Evolutionary conservation across 2,797 vertebrate species (phyloP).

Genomic region (Falco peregrinus): DNA sequence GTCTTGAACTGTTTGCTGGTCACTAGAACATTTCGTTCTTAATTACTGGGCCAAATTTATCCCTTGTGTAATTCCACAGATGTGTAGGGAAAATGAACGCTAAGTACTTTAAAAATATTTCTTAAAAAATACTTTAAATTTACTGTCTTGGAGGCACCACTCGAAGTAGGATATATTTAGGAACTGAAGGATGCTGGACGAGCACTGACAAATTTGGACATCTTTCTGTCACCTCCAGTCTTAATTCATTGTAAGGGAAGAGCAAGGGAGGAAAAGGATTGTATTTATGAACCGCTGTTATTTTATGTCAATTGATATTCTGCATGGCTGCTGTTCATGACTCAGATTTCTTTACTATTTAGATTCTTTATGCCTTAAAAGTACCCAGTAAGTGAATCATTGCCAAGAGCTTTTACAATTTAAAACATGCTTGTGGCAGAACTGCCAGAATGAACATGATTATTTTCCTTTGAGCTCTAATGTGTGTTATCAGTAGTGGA

Average conservation of each 20-base stretch:
- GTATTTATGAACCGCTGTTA: not conserved
- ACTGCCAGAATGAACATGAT: not conserved
- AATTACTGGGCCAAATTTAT: not conserved
- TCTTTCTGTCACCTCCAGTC: not conserved
- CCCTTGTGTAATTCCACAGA: not conserved
- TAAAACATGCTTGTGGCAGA: not conserved
- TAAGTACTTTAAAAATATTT: not conserved
- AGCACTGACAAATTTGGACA: not conserved
- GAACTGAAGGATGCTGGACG: not conserved
- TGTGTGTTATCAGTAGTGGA: not conserved
- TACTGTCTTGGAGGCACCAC: not conserved
- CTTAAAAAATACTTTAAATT: not conserved
- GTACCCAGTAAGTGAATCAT: not conserved
- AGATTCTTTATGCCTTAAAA: not conserved
- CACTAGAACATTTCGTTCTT: not conserved
- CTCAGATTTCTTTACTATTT: not conserved
- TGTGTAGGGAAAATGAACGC: not conserved
- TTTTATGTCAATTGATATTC: not conserved
- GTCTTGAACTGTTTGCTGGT: not conserved
- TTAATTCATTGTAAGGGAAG: not conserved
- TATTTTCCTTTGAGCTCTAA: conserved; percentile 19
- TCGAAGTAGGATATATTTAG: not conserved
- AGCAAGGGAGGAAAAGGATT: not conserved
- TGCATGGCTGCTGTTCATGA: not conserved
- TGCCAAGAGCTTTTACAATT: not conserved